A percentile compares a stretch with the other conserved stretches of the same genome.
These are phyloP conservation scores for Prionailurus bengalensis DNA, from an alignment of 2,113 vertebrate genomes.

Conservation along the genomic window DNA sequence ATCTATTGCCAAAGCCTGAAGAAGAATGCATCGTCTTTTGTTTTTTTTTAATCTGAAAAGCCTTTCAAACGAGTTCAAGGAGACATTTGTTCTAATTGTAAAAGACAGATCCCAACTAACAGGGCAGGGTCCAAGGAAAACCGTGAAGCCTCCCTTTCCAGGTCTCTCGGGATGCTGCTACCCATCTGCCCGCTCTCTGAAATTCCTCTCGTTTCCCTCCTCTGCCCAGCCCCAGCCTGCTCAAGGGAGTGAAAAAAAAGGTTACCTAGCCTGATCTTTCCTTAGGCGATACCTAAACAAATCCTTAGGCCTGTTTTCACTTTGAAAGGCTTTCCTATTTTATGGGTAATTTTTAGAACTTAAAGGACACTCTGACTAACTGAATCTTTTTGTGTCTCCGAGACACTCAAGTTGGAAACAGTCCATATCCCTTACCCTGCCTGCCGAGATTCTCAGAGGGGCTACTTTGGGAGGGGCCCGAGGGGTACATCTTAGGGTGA, in stretches of 20 bases:
- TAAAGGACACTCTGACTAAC: conserved; percentile 9
- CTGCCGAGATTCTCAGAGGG: background rate
- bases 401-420: background rate
- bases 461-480: background rate
- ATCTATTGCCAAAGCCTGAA: background rate
- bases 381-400: background rate
- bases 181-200: background rate
- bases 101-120: background rate
- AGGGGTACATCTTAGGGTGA: background rate
- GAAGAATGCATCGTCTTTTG: background rate
- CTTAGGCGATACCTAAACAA: background rate
- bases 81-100: background rate
- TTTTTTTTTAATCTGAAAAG: background rate
- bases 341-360: background rate
- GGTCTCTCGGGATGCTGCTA: background rate
- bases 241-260: background rate
- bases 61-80: background rate
- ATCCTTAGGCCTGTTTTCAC: background rate
- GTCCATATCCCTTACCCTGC: background rate
- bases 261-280: background rate
- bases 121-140: background rate
- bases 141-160: background rate
- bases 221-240: background rate
- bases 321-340: background rate
- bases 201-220: background rate